A percentile compares a stretch with the other conserved stretches of the same genome.
Conservation (phyloP, 2,113 vertebrate genomes). For the Recurvirostra avosetta region DNA sequence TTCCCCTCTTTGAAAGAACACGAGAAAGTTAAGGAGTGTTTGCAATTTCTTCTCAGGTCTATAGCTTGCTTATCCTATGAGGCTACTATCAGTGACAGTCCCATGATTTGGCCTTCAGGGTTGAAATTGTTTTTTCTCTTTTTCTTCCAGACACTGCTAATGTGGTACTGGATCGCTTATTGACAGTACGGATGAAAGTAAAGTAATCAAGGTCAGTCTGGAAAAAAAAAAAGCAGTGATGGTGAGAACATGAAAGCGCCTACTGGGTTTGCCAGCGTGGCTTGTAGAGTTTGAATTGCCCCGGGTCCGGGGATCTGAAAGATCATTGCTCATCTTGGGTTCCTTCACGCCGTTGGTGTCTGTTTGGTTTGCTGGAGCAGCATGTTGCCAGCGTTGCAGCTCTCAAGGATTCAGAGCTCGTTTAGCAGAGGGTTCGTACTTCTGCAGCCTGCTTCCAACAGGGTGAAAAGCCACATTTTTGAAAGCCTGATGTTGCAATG, state of each 20-base stretch:
- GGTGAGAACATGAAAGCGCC: not conserved
- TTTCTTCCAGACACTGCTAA: not conserved
- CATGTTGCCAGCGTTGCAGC: not conserved
- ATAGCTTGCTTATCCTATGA: not conserved
- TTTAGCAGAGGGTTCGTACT: not conserved
- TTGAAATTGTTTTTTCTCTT: not conserved
- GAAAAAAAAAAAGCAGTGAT: not conserved
- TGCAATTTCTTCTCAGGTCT: not conserved
- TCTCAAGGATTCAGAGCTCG: not conserved
- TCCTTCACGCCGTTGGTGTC: not conserved
- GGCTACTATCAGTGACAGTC: not conserved
- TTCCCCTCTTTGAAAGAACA: not conserved
- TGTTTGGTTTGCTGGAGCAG: not conserved
- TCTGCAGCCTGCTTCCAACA: not conserved
- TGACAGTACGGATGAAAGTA: not conserved
- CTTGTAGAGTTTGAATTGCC: not conserved
- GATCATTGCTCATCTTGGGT: not conserved
- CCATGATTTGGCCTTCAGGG: not conserved
- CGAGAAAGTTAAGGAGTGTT: not conserved
- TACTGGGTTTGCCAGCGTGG: not conserved
- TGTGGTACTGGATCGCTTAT: not conserved
- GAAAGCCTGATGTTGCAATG: not conserved
- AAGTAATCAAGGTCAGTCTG: not conserved
- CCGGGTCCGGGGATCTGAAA: accelerated
- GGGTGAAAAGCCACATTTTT: not conserved